These are phyloP conservation scores for Aspidiotus destructor DNA, from an alignment of 2,888 invertebrate species.

Conservation along the genomic window DNA sequence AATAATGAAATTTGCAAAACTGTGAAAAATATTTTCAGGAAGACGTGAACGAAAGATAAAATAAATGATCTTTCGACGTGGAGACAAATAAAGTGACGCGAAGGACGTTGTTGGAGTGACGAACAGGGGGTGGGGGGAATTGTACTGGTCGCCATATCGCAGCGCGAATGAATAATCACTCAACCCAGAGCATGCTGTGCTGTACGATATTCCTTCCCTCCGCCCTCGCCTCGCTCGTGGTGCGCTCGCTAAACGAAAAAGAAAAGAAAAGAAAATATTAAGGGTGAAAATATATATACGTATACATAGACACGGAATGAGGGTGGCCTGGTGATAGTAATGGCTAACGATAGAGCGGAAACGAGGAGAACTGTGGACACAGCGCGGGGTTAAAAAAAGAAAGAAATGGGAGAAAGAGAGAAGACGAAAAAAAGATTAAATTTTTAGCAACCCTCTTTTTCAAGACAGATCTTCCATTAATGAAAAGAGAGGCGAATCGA, in stretches of 20 bases:
- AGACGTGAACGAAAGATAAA: not conserved
- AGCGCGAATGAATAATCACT: conserved; percentile 27
- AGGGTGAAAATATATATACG: conserved; percentile 22
- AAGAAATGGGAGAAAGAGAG: no score
- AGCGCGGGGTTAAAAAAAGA: conserved; percentile 27
- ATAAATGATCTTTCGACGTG: conserved; percentile 29
- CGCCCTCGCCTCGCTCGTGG: conserved; percentile 1
- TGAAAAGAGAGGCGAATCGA: not conserved
- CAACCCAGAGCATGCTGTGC: not conserved
- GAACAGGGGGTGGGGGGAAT: conserved; percentile 2
- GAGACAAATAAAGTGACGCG: conserved; percentile 8
- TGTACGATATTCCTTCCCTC: conserved; percentile 14
- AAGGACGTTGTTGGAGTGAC: not conserved
- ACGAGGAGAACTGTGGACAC: conserved; percentile 8
- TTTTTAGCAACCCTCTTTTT: conserved; percentile 36
- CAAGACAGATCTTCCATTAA: conserved; percentile 31
- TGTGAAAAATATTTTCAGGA: no score
- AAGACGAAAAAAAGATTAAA: conserved; percentile 35
- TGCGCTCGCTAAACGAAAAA: not conserved
- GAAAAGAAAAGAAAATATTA: conserved; percentile 32
- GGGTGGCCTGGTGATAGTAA: conserved; percentile 32
- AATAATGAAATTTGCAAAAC: no score
- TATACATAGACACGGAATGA: conserved; percentile 15
- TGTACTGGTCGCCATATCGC: conserved; percentile 31
- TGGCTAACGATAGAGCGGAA: conserved; percentile 28